These are phyloP conservation scores for Leuctra nigra DNA, from an alignment of 2,888 invertebrate genomes.

Conservation along the genomic window DNA sequence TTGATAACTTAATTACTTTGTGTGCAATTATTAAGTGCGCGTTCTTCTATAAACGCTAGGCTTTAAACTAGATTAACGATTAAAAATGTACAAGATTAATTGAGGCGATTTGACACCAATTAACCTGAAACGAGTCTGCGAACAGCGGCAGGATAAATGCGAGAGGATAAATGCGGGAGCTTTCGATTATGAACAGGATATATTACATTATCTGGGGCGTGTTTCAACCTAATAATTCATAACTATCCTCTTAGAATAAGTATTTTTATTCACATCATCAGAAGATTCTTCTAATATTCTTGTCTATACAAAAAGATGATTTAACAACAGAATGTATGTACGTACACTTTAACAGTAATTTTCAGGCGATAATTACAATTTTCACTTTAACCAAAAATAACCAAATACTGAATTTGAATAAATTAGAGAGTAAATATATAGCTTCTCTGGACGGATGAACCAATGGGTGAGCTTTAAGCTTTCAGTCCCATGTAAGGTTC, in stretches of 20 bases:
- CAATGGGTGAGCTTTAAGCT: no score
- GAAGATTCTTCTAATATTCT: no score
- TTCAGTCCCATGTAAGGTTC: no score
- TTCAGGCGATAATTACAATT: no score
- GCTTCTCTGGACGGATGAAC: no score
- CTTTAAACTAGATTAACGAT: not conserved
- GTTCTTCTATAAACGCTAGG: conserved; percentile 8
- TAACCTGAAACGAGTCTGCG: conserved; percentile 8
- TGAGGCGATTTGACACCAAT: conserved; percentile 12
- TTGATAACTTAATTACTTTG: conserved; percentile 14
- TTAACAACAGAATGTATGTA: no score
- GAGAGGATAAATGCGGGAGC: conserved; percentile 3
- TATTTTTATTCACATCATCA: conserved; percentile 4
- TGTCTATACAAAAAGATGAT: no score
- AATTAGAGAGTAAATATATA: no score
- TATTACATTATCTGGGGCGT: not conserved
- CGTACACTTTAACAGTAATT: no score
- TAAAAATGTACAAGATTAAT: conserved; percentile 15
- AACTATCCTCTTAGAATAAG: no score
- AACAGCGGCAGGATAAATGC: not conserved
- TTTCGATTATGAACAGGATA: conserved; percentile 8
- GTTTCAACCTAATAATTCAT: not conserved
- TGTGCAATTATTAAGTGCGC: conserved; percentile 3
- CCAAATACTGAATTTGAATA: no score
- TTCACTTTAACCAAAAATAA: no score